These are phyloP conservation scores for Mythimna impura DNA, from an alignment of 2,888 invertebrate genomes.

Conservation along the genomic window DNA sequence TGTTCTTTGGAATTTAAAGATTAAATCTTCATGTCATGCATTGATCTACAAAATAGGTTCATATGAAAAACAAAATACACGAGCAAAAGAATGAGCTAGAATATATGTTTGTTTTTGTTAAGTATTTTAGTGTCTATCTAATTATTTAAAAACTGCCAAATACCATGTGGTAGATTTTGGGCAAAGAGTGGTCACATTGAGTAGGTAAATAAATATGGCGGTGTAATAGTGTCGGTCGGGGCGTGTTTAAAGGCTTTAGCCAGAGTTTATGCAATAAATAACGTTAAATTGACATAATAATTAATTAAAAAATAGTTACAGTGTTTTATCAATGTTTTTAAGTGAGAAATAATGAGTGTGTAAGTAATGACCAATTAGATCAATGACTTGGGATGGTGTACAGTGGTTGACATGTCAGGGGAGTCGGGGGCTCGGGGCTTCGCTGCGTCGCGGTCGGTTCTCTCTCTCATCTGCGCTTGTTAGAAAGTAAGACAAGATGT, in stretches of 20 bases:
- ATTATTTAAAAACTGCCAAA: background rate
- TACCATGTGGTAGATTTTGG: background rate
- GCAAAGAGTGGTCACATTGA: constrained; percentile 65
- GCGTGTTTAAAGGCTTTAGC: constrained; percentile 65
- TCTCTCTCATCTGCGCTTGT: constrained; percentile 77
- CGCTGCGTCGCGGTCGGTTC: constrained; percentile 77
- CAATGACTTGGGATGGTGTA: constrained; percentile 81
- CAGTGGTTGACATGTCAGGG: constrained; percentile 80
- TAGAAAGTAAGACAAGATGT: constrained; percentile 79
- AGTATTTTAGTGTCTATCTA: background rate
- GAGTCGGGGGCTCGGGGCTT: constrained; percentile 78
- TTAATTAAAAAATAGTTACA: constrained; percentile 17
- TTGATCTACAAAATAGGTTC: background rate
- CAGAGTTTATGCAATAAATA: constrained; percentile 26
- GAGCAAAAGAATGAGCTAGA: background rate
- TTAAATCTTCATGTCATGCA: background rate
- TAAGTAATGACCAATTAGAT: constrained; percentile 78
- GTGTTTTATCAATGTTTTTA: constrained; percentile 47
- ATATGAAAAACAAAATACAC: background rate
- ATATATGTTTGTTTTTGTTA: background rate
- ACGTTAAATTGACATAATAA: constrained; percentile 37
- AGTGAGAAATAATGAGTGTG: constrained; percentile 62
- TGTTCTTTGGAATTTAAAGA: background rate
- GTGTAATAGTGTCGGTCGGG: constrained; percentile 66
- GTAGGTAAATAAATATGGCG: constrained; percentile 89